Conservation (phyloP, 2,797 vertebrate species). For the Sebastes oblongus region DNA sequence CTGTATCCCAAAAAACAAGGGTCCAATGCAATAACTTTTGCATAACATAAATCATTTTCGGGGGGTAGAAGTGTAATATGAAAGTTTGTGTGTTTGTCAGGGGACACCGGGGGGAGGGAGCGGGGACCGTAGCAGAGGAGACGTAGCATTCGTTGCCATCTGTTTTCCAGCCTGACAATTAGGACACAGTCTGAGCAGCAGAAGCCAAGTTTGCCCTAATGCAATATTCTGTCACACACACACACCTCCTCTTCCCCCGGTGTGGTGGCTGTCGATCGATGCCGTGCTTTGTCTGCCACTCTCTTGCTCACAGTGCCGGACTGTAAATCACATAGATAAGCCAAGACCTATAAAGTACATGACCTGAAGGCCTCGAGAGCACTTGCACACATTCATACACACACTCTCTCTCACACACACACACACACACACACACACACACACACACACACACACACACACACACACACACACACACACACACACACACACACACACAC, state of each 20-base stretch:
- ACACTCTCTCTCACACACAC: neutral
- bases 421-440: neutral
- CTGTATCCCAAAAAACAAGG: conserved; percentile 45
- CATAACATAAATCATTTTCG: conserved; percentile 63
- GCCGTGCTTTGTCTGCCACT: conserved; percentile 68
- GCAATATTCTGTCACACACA: conserved; percentile 50
- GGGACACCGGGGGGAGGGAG: neutral
- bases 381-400: neutral
- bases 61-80: conserved; percentile 26
- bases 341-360: conserved; percentile 62
- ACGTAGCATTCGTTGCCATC: conserved; percentile 55
- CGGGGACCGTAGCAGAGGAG: conserved; percentile 29
- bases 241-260: neutral
- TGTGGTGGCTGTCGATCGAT: conserved; percentile 64
- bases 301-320: conserved; percentile 59
- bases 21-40: conserved; percentile 69
- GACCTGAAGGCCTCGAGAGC: conserved; percentile 59
- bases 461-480: neutral
- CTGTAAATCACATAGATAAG: conserved; percentile 75
- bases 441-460: neutral
- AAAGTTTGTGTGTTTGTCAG: conserved; percentile 18
- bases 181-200: conserved; percentile 63
- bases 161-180: conserved; percentile 71
- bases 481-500: neutral
- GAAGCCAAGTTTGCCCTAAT: conserved; percentile 64